A percentile compares a stretch with the other conserved stretches of the same genome.
These are phyloP conservation scores for Drosophila suboccidentalis DNA, from an alignment of 2,888 invertebrate species.

Conservation along the genomic window DNA sequence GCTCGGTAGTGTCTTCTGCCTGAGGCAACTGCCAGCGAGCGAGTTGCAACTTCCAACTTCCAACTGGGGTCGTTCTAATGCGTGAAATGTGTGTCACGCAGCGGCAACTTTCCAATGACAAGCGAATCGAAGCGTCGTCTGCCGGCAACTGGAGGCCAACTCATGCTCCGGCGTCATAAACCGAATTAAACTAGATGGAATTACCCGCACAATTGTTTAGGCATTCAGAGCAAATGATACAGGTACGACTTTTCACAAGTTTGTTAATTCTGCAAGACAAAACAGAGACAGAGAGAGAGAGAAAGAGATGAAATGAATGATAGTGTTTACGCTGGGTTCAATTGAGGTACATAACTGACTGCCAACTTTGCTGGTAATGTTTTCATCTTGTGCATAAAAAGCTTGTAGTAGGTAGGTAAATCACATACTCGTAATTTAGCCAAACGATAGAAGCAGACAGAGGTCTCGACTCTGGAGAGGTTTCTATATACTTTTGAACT, in stretches of 20 bases:
- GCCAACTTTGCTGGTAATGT: conserved; percentile 1
- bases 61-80: conserved; percentile 57
- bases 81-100: conserved; percentile 80
- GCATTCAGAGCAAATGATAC: conserved; percentile 43
- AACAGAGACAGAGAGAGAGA: not conserved
- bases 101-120: conserved; percentile 81
- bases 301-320: conserved; percentile 1
- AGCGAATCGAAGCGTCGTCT: conserved; percentile 59
- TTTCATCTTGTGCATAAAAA: conserved; percentile 14
- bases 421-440: conserved; percentile 25
- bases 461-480: conserved; percentile 2
- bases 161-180: conserved; percentile 59
- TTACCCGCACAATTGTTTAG: conserved; percentile 72
- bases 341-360: conserved; percentile 6
- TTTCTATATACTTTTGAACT: conserved; percentile 16
- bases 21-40: conserved; percentile 1
- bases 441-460: conserved; percentile 3
- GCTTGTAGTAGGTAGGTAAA: not conserved
- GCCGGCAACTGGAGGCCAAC: conserved; percentile 56
- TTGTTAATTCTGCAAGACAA: conserved; percentile 26
- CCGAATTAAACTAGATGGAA: conserved; percentile 59
- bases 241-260: conserved; percentile 39
- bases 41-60: conserved; percentile 3
- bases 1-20: not conserved
- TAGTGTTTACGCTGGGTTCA: not conserved